A percentile compares a stretch with the other conserved stretches of the same genome.
These are phyloP conservation scores for Glossophaga mutica DNA, from an alignment of 2,797 vertebrate species.

Conservation along the genomic window DNA sequence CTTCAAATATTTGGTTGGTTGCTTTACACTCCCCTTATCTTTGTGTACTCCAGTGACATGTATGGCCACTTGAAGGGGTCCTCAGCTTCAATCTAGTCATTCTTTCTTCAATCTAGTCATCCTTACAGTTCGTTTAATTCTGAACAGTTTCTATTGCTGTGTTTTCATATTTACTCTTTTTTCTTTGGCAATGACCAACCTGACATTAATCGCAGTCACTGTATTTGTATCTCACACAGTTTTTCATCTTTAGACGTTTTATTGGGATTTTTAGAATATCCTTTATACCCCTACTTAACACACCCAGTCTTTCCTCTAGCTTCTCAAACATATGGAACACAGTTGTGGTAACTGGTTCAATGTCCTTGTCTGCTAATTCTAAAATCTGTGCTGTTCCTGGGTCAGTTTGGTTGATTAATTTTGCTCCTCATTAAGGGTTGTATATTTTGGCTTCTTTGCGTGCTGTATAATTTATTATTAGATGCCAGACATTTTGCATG, in stretches of 20 bases:
- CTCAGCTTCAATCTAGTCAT: not conserved
- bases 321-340: not conserved
- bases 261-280: not conserved
- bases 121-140: not conserved
- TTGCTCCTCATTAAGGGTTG: not conserved
- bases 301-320: not conserved
- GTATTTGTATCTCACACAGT: not conserved
- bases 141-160: not conserved
- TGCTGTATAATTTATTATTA: constrained; percentile 35
- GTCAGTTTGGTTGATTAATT: not conserved
- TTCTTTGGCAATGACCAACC: not conserved
- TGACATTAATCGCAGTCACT: not conserved
- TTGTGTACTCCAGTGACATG: not conserved
- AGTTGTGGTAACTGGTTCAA: not conserved
- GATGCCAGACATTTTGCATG: constrained; percentile 24
- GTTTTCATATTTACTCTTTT: not conserved
- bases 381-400: constrained; percentile 18
- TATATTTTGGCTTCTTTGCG: not conserved
- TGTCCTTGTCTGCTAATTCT: not conserved
- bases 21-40: not conserved
- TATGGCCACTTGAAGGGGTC: not conserved
- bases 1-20: not conserved
- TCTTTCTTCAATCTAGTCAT: not conserved
- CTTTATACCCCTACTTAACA: not conserved
- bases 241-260: constrained; percentile 1